Evolutionary conservation across 2,888 invertebrate species (phyloP).

Genomic region (Xylota segnis): DNA sequence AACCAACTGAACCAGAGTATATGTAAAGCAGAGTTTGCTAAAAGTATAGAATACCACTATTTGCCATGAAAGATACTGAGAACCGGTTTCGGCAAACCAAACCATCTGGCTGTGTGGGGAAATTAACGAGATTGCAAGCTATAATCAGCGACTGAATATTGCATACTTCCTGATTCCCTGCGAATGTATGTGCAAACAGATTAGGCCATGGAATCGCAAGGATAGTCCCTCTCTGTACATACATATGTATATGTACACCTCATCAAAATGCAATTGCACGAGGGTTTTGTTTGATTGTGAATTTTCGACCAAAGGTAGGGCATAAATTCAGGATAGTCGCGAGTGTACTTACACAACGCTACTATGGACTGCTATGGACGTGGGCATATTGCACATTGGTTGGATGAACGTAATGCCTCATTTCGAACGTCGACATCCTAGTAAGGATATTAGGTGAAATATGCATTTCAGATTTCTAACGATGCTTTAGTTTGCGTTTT

Average conservation of each 20-base stretch:
- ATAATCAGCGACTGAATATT: conserved; percentile 12
- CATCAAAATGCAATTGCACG: conserved; percentile 41
- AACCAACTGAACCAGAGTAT: neutral
- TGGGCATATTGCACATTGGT: neutral
- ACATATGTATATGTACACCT: too few species aligned
- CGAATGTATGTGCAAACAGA: conserved; percentile 2
- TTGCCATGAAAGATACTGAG: neutral
- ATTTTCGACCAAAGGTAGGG: neutral
- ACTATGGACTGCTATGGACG: neutral
- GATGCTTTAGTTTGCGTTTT: neutral
- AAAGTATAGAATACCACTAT: conserved; percentile 1
- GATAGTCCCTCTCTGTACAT: conserved; percentile 5
- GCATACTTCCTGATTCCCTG: conserved; percentile 1
- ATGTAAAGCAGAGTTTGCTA: too few species aligned
- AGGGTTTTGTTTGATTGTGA: conserved; percentile 28
- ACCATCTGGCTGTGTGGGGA: neutral
- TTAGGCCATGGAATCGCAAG: neutral
- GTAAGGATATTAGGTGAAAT: neutral
- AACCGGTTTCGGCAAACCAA: neutral
- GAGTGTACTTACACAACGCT: neutral
- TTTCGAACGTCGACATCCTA: neutral
- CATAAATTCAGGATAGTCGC: conserved; percentile 26
- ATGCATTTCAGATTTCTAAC: conserved; percentile 1
- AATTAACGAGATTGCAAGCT: neutral
- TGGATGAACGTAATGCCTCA: neutral